Evolutionary conservation across 2,113 vertebrate genomes (phyloP), one percentile per base, ranked within the genome.

Genomic region (Fregetta grallaria): DNA sequence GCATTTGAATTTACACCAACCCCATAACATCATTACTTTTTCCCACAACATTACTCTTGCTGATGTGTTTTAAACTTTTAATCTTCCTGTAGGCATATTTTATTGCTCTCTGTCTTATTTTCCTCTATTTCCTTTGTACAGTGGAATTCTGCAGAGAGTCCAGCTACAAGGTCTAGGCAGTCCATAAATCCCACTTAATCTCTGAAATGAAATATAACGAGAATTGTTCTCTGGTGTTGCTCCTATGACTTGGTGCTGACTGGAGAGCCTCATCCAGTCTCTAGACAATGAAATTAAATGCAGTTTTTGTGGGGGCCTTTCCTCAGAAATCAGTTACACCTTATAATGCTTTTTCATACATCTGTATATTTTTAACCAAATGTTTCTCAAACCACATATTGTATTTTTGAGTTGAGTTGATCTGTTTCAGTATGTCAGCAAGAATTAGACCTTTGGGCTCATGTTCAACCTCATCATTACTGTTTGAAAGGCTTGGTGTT

Each of bases 401-500:
- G 12, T 34, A 20, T 29, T 74, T 94, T 84, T 67, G 27, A 53
- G 19, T 58, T 53, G 34, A 78, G 17, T 61, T 68, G 20, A 42
- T 95, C 47, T 96, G 52, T 67, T 96, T 83, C 36, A 77, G 53
- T 65, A 79, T 29, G 40, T 80, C 95, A 96, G 94, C 65, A 97
- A 95, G 95, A 97, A 76, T 42, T 7, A 42, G n/a, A 56, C 32
- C 5, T 32, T 80, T 86, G 42, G 63, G 29, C 52, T 86, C 3
- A 8, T 4, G 6, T 84, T 95, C 58, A 94, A 11, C 49, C 59
- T 85, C 55, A 63, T 50, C 74, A 70, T 47, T 73, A 47, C 27
- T 32, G 0, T 42, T 70, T 27, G 30, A 80, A 76, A 88, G 27
- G 4, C 34, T 86, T 45, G 55, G 3, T 77, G 21, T 89, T 95